A percentile compares a stretch with the other conserved stretches of the same genome.
These are phyloP conservation scores for Calonectris borealis DNA, from an alignment of 2,113 vertebrate genomes.

Conservation along the genomic window DNA sequence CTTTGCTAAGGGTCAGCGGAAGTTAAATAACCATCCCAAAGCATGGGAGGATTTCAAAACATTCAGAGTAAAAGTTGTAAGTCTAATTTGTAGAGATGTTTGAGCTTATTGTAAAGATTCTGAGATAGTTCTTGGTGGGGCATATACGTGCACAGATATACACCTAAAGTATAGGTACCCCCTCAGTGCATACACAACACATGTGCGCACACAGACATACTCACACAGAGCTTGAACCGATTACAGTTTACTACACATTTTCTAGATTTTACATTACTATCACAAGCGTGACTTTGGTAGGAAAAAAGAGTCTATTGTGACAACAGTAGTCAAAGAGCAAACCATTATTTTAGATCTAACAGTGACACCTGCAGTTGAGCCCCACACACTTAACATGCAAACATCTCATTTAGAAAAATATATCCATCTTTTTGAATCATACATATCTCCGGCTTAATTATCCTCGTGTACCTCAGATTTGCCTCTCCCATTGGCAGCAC, in stretches of 20 bases:
- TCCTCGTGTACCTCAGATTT: neutral
- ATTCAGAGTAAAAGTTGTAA: neutral
- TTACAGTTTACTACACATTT: neutral
- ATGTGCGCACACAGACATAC: neutral
- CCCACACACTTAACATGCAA: neutral
- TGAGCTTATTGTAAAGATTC: neutral
- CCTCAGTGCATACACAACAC: neutral
- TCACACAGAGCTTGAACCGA: neutral
- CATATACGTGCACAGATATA: neutral
- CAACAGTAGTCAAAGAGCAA: neutral
- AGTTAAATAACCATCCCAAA: neutral
- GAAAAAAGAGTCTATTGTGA: neutral
- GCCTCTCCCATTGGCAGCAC: conserved; percentile 14
- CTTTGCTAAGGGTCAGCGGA: neutral
- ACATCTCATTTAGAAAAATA: neutral
- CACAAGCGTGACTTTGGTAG: neutral
- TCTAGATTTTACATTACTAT: neutral
- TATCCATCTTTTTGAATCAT: neutral
- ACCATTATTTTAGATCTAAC: conserved; percentile 70
- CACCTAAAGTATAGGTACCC: neutral
- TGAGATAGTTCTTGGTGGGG: neutral
- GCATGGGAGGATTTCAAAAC: neutral
- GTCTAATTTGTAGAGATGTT: neutral
- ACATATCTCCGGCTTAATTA: neutral
- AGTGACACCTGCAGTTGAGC: conserved; percentile 80